These are phyloP conservation scores for Miichthys miiuy DNA, from an alignment of 2,797 vertebrate species.

Conservation along the genomic window DNA sequence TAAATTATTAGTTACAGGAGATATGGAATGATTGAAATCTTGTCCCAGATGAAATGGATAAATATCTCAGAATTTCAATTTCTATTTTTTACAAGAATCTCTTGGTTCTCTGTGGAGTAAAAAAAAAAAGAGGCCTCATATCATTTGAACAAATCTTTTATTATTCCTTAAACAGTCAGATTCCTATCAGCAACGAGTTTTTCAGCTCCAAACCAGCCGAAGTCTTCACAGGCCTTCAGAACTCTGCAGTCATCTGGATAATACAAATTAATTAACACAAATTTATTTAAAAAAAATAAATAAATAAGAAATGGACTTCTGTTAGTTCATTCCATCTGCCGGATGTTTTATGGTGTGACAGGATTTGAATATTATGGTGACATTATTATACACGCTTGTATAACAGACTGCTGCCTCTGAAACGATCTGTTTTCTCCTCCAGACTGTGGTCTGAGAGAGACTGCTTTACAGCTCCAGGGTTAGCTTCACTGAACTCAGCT, in stretches of 20 bases:
- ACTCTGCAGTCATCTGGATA: background rate
- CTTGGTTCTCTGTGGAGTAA: background rate
- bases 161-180: background rate
- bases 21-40: background rate
- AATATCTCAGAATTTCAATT: background rate
- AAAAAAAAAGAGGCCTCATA: background rate
- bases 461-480: background rate
- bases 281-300: too few species aligned
- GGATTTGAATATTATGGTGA: constrained; percentile 9
- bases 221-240: background rate
- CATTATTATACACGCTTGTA: constrained; percentile 4
- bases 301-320: background rate
- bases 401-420: background rate
- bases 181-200: background rate
- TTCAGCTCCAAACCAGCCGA: background rate
- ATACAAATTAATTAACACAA: background rate
- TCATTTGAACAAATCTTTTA: background rate
- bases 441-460: background rate
- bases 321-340: background rate
- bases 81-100: background rate
- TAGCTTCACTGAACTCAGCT: background rate
- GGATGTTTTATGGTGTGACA: constrained; percentile 2
- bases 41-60: background rate
- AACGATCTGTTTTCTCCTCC: background rate
- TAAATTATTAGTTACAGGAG: background rate